Percentiles rank a stretch among this genome's conserved stretches.
phyloP scores from a whole-genome alignment of 2,113 vertebrate genomes.

The Glaucomys volans region DNA sequence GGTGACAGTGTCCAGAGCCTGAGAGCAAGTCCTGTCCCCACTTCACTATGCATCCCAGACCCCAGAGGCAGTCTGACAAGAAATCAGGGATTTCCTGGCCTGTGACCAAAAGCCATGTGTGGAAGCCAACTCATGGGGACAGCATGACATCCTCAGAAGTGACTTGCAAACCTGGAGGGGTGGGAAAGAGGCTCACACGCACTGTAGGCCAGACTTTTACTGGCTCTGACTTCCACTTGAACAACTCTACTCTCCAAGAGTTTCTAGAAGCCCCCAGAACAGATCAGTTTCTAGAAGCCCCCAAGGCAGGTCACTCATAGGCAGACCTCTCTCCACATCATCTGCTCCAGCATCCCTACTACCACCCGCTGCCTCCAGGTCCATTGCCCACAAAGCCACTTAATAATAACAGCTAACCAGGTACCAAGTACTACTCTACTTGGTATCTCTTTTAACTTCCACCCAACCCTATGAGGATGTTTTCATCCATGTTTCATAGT shows the following conservation, averaged over 20 bases:
- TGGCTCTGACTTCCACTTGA: neutral
- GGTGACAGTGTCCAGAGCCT: neutral
- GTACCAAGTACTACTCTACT: neutral
- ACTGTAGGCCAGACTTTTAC: neutral
- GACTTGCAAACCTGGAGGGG: neutral
- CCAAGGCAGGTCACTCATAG: neutral
- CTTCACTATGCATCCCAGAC: neutral
- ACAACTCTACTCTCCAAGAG: neutral
- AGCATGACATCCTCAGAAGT: neutral
- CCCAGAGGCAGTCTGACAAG: neutral
- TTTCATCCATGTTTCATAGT: neutral
- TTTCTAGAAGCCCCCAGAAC: neutral
- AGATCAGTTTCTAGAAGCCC: neutral
- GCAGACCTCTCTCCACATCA: neutral
- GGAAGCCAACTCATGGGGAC: neutral
- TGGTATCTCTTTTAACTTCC: neutral
- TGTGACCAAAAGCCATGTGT: neutral
- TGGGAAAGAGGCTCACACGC: neutral
- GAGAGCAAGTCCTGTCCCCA: neutral
- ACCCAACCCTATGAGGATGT: neutral
- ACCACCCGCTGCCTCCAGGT: neutral
- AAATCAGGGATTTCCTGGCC: neutral
- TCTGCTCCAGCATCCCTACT: neutral
- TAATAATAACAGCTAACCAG: neutral
- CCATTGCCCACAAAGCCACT: neutral